Percentiles rank a stretch among this genome's conserved stretches.
These are phyloP conservation scores for Myrmophylax atrothorax DNA, from an alignment of 2,113 vertebrate species.

Conservation along the genomic window DNA sequence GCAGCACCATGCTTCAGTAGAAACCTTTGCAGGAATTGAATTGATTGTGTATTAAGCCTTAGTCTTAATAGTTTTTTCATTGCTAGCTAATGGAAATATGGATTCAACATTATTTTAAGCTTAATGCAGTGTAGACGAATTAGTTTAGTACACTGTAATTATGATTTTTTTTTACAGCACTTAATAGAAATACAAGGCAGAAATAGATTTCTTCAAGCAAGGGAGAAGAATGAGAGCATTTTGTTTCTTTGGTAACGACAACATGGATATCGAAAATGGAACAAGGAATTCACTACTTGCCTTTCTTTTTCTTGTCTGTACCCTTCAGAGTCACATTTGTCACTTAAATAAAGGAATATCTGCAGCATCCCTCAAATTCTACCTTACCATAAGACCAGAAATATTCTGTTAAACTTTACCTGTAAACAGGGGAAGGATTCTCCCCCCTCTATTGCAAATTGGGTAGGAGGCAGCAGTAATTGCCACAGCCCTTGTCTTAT, in stretches of 20 bases:
- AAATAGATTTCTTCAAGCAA: constrained; percentile 12
- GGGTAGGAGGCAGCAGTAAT: neutral
- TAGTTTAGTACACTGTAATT: constrained; percentile 29
- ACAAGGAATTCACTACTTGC: neutral
- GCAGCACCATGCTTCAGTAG: neutral
- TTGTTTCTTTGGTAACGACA: neutral
- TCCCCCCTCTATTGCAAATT: neutral
- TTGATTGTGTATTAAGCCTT: constrained; percentile 2
- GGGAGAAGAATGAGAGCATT: neutral
- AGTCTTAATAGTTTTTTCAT: constrained; percentile 53
- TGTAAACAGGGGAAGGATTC: neutral
- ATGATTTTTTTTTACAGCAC: neutral
- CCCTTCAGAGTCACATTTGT: neutral
- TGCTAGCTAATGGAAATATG: constrained; percentile 50
- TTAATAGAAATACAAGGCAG: constrained; percentile 6
- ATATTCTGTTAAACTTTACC: neutral
- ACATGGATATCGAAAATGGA: neutral
- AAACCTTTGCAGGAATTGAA: constrained; percentile 25
- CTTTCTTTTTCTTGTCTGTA: neutral
- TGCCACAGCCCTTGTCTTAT: neutral
- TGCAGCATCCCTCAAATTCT: neutral
- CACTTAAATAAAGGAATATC: neutral
- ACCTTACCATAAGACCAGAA: neutral
- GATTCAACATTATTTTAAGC: constrained; percentile 50
- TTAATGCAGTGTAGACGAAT: constrained; percentile 32